Conservation (phyloP, 2,888 invertebrate genomes). For the Hyposoter didymator region DNA sequence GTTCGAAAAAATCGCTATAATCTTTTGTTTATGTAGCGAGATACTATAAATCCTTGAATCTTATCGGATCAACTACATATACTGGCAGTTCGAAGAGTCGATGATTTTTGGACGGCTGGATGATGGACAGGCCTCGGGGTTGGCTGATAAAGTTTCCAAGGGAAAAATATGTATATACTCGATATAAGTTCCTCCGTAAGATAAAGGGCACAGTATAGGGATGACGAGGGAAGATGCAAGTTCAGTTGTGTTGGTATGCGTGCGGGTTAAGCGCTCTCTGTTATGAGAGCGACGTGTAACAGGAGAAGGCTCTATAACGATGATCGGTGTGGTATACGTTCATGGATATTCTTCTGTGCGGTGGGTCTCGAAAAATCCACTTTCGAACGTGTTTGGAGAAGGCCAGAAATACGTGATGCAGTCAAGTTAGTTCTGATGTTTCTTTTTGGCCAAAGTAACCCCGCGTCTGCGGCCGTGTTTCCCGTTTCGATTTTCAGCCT, state of each 20-base stretch:
- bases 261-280: slow-evolving; percentile 43
- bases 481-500: slow-evolving; percentile 20
- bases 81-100: slow-evolving; percentile 25
- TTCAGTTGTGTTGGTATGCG: slow-evolving; percentile 5
- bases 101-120: slow-evolving; percentile 31
- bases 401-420: slow-evolving; percentile 64
- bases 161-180: background rate
- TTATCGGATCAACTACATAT: slow-evolving; percentile 36
- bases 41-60: slow-evolving; percentile 27
- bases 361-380: slow-evolving; percentile 65
- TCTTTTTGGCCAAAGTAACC: background rate
- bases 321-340: slow-evolving; percentile 38
- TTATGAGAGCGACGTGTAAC: slow-evolving; percentile 65
- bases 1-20: background rate
- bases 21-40: slow-evolving; percentile 41
- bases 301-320: slow-evolving; percentile 62
- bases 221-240: slow-evolving; percentile 43
- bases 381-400: slow-evolving; percentile 70
- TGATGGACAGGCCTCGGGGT: slow-evolving; percentile 37
- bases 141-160: slow-evolving; percentile 4
- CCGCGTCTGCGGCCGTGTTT: background rate
- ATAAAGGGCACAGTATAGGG: slow-evolving; percentile 16
- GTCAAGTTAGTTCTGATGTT: slow-evolving; percentile 31
- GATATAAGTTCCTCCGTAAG: background rate
- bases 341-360: slow-evolving; percentile 34